Evolutionary conservation across 2,113 vertebrate genomes (phyloP), one percentile per base, ranked within the genome.

Genomic region (Panurus biarmicus): DNA sequence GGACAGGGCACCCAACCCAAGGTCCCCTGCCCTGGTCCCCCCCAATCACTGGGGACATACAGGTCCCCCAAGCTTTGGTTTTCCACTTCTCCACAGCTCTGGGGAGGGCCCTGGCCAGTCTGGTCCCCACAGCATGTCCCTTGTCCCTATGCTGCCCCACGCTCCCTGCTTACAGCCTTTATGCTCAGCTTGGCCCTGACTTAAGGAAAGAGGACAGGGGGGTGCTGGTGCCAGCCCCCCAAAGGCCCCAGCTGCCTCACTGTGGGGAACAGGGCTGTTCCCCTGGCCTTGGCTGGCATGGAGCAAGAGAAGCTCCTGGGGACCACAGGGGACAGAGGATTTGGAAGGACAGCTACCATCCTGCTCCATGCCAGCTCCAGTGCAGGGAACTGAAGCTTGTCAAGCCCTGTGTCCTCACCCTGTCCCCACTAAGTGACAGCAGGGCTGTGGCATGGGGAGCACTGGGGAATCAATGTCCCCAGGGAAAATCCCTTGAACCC

Each of bases 111-210:
- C 25, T 0, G 2, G 58, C 45, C 80, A 69, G 24, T 38, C 58
- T 29, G 44, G 20, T 78, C 40, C 65, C 60, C 31, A 2, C 12
- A 1, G 21, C 0, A 0, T 40, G 61, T 51, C 67, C 36, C 61
- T 67, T 53, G 88, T 87, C 86, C 75, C 57, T 0, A 0, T 45
- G 76, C 80, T 86, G 57, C 72, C 72, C 47, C 5, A 0, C 47
- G 83, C 91, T 84, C 62, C 35, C 67, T 54, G 75, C 79, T 92
- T 61, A 21, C 83, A 64, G 76, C 67, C 45, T 72, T 53, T 56
- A 18, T 3, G 4, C 45, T 60, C 60, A 50, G 73, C 50, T 77
- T 81, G 70, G 60, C 69, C 23, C 51, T 62, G 56, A 48, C 20
- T 56, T 53, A 29, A 72, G 61, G 35, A 42, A 70, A 73, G 57